Percentiles rank a stretch among this genome's conserved stretches.
Evolutionary conservation across 2,113 vertebrate genomes (phyloP).

Genomic region (Dolichallabes microphthalmus): DNA sequence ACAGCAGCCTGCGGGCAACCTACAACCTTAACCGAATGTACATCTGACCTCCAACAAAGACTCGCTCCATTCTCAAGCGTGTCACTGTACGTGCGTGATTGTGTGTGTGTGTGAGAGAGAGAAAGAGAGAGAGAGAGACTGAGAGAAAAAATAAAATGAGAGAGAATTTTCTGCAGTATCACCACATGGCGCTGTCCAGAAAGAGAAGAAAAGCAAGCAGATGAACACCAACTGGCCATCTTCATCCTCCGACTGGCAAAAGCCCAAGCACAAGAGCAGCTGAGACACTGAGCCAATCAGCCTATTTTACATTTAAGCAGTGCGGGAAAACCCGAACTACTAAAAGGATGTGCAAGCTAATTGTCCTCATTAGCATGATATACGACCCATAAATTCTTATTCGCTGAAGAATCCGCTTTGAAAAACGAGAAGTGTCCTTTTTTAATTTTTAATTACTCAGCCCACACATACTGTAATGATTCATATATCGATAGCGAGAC

Average conservation of each 20-base stretch:
- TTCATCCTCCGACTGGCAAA: constrained; percentile 36
- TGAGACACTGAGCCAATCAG: constrained; percentile 51
- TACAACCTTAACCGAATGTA: constrained; percentile 59
- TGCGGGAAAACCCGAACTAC: constrained; percentile 38
- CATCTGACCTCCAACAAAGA: constrained; percentile 62
- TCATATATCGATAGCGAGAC: constrained; percentile 66
- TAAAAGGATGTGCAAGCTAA: constrained; percentile 60
- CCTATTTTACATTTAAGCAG: constrained; percentile 53
- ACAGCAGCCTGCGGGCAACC: constrained; percentile 55
- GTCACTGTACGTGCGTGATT: background rate
- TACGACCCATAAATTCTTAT: constrained; percentile 65
- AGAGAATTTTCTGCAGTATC: background rate
- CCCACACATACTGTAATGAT: constrained; percentile 51
- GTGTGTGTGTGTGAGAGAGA: background rate
- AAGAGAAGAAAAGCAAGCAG: constrained; percentile 40
- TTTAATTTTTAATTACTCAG: constrained; percentile 75
- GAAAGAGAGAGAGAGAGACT: background rate
- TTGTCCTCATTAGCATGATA: constrained; percentile 71
- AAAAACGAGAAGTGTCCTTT: constrained; percentile 68
- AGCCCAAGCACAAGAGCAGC: constrained; percentile 39
- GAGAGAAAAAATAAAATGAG: constrained; percentile 5
- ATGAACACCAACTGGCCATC: constrained; percentile 42
- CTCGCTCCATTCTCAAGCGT: constrained; percentile 46
- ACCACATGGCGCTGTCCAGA: constrained; percentile 7
- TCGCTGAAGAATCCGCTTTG: constrained; percentile 58